Base-by-base conservation (phyloP, 2,797 vertebrate species). In the Chromobotia macracanthus region DNA sequence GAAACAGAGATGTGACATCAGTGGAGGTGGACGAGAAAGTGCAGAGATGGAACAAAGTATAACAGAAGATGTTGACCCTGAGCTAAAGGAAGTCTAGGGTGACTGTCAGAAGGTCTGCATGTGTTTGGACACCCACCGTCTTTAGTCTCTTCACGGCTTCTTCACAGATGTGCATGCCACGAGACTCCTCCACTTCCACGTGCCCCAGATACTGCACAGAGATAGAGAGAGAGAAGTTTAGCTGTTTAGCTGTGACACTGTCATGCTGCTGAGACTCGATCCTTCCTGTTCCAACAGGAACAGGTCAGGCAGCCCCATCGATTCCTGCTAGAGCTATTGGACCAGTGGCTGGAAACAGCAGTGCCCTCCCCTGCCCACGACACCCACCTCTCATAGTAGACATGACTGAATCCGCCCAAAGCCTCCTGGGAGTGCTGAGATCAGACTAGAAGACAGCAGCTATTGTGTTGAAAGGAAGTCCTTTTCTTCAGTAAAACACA, bases 91-190 rank as follows among this genome's bases (percentile, higher is more conserved):
- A 0, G 63, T 80, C 69, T 75, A 18, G 85, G 80, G 60, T 85
- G 61, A 82, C 10, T 75, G 75, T 50, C 55, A 19, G 48, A 0
- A 0, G 56, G 78, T 66, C 72, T n/a, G 86, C 75, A 55, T 85
- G 68, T 72, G 10, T 74, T 72, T 46, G 35, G 25, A 87, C 93
- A 97, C 97, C 88, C 98, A 99, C 97, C 93, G 95, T 95, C 94
- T 99, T 99, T 84, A 99, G 89, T 87, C 95, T 95, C 92, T 99
- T 99, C 81, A 99, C 98, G 35, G 98, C 98, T 51, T 99, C 98
- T 93, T 99, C 98, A 85, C 98, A 99, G 92, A 99, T 97, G 92
- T 99, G 98, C 98, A 99, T 99, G 86, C 98, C 97, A 88, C 98
- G 94, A 82, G 98, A 99, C 87, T 99, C 98, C 74, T 99, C 97